Evolutionary conservation across 2,888 invertebrate species (phyloP).

Genomic region (Rhodophaea formosa): DNA sequence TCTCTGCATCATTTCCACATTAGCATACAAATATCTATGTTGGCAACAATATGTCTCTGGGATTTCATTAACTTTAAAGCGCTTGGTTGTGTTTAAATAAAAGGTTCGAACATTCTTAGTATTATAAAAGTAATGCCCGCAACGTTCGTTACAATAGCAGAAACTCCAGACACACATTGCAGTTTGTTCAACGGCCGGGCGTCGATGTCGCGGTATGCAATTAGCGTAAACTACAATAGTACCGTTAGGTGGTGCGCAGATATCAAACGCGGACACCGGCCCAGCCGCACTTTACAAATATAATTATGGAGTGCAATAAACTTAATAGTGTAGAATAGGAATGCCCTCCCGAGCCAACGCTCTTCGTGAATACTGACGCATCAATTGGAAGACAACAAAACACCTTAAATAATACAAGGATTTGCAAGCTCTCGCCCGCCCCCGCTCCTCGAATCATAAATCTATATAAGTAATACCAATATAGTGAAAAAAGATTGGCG

Average conservation of each 20-base stretch:
- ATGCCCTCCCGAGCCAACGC: slow-evolving; percentile 64
- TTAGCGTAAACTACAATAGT: neutral
- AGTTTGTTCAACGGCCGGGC: slow-evolving; percentile 33
- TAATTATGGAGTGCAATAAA: slow-evolving; percentile 71
- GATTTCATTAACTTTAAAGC: slow-evolving; percentile 28
- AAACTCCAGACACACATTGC: slow-evolving; percentile 53
- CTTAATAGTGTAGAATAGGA: slow-evolving; percentile 75
- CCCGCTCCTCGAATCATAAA: neutral
- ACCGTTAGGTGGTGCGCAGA: neutral
- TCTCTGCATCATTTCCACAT: slow-evolving; percentile 37
- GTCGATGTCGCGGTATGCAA: neutral
- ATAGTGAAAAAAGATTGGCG: neutral
- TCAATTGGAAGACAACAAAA: slow-evolving; percentile 59
- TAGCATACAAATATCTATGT: slow-evolving; percentile 43
- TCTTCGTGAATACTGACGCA: slow-evolving; percentile 58
- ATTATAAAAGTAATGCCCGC: slow-evolving; percentile 14
- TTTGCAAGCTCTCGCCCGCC: neutral
- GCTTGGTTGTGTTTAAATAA: slow-evolving; percentile 8
- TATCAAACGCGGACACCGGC: slow-evolving; percentile 17
- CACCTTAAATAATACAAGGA: slow-evolving; percentile 34
- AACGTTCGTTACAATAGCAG: slow-evolving; percentile 19
- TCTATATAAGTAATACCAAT: neutral
- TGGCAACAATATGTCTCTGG: slow-evolving; percentile 54
- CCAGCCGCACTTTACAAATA: slow-evolving; percentile 40
- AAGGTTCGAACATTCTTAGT: slow-evolving; percentile 3